These are phyloP conservation scores for Cochlearius cochlearius DNA, from an alignment of 2,113 vertebrate genomes.

Conservation along the genomic window DNA sequence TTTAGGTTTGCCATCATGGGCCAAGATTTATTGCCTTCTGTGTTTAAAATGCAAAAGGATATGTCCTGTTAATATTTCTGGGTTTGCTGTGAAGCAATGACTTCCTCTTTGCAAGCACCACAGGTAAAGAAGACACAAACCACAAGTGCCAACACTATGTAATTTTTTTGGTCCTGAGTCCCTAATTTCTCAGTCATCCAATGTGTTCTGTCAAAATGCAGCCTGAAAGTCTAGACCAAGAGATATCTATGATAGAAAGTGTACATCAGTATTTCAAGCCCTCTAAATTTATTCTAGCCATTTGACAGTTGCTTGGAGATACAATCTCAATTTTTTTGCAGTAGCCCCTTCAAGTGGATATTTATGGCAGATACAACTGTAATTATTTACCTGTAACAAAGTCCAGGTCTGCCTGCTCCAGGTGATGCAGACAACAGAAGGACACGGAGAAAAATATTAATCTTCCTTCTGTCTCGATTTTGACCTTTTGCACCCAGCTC, in stretches of 20 bases:
- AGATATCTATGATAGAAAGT: constrained; percentile 82
- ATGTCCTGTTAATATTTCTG: constrained; percentile 76
- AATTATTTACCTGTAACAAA: constrained; percentile 88
- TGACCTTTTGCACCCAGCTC: constrained; percentile 74
- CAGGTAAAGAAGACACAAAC: constrained; percentile 82
- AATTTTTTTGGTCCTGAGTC: constrained; percentile 76
- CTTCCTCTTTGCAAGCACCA: constrained; percentile 76
- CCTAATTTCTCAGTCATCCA: constrained; percentile 80
- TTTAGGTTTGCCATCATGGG: constrained; percentile 73
- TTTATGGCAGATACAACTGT: constrained; percentile 85
- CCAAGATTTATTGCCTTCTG: constrained; percentile 75
- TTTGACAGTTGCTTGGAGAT: constrained; percentile 85
- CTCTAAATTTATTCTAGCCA: constrained; percentile 83
- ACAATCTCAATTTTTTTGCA: constrained; percentile 85
- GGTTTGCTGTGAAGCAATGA: constrained; percentile 63
- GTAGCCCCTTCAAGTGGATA: constrained; percentile 80
- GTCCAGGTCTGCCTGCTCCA: constrained; percentile 84
- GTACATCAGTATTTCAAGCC: constrained; percentile 83
- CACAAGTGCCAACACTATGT: constrained; percentile 79
- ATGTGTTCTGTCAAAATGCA: constrained; percentile 84
- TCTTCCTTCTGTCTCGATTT: constrained; percentile 75
- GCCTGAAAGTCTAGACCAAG: constrained; percentile 84
- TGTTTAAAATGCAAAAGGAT: constrained; percentile 76
- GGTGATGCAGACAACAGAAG: constrained; percentile 79
- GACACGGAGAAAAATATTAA: constrained; percentile 77